Evolutionary conservation across 2,888 invertebrate species (phyloP), one percentile per base, ranked within the genome.

Genomic region (Himalopsyche anomala): DNA sequence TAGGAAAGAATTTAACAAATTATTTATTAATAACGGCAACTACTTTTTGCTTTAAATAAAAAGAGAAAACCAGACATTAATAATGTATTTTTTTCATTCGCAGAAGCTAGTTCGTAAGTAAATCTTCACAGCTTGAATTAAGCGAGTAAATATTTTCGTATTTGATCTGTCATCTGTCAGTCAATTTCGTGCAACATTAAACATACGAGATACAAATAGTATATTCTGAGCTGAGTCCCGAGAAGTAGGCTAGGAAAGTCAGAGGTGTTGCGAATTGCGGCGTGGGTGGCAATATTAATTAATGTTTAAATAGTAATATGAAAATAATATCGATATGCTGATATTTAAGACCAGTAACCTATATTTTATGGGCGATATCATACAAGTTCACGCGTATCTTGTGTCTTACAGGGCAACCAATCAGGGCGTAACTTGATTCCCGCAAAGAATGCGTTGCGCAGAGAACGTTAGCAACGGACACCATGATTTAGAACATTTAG

Each of bases 351-450:
- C 62, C 62, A 62, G 62, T 62, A 62, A 62, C 62, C 62, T 62
- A 62, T 62, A 62, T 62, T 62, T 62, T 62, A 62, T 62, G 62
- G 19, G 62, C 62, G 62, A 62, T 62, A 62, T 62, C 62, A 62
- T 62, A 62, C 62, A 62, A 62, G 62, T 62, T 62, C 62, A 62
- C 62, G 62, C 62, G 19, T 62, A 62, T 62, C 62, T 62, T 62
- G 62, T 62, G 62, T 62, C 62, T 62, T 19, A 62, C 62, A 62
- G 15, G 8, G 62, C 62, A 62, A 62, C 62, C 62, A 62, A 62
- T 62, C 62, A 62, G 62, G 19, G 62, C 62, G 62, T 62, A 62
- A 62, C 62, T 62, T 62, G 62, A 62, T 62, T 62, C 62, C 62
- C 62, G 62, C 62, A 19, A 62, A 62, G 62, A 62, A 62, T 62